These are phyloP conservation scores for Plebejus melissa DNA, from an alignment of 2,888 invertebrate genomes.

Conservation along the genomic window DNA sequence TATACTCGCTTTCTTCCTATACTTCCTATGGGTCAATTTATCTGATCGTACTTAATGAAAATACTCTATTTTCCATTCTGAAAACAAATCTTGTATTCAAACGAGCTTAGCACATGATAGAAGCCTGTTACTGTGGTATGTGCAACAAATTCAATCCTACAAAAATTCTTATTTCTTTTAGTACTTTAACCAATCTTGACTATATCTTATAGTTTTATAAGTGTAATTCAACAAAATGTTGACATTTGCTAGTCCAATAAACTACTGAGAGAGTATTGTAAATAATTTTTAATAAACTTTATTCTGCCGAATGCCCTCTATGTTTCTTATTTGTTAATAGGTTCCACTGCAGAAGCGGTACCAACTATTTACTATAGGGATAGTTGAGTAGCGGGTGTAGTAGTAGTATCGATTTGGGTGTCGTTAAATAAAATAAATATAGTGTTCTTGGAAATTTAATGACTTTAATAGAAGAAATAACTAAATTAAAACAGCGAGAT, in stretches of 20 bases:
- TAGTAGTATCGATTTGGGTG: background rate
- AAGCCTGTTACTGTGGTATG: background rate
- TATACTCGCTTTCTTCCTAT: too few relatives aligned
- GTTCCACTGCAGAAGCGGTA: background rate
- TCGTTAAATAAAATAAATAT: constrained; percentile 39
- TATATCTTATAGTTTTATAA: background rate
- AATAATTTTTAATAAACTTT: constrained; percentile 6
- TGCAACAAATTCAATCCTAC: background rate
- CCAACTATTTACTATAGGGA: background rate
- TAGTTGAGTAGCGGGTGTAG: background rate
- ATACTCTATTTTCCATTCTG: background rate
- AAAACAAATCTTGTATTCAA: background rate
- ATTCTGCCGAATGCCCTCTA: background rate
- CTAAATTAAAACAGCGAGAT: constrained; percentile 79
- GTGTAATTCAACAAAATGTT: constrained; percentile 2
- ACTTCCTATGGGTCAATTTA: background rate
- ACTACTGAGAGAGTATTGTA: background rate
- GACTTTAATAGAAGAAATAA: constrained; percentile 79
- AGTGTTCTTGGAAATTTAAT: constrained; percentile 75
- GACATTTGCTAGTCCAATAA: constrained; percentile 2
- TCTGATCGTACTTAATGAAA: background rate
- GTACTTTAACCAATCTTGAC: background rate
- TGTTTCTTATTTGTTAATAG: background rate
- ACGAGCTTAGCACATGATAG: background rate
- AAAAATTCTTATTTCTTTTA: background rate